A percentile compares a stretch with the other conserved stretches of the same genome.
phyloP scores from a whole-genome alignment of 1,140 invertebrate genomes.

The Trichoplusia ni region DNA sequence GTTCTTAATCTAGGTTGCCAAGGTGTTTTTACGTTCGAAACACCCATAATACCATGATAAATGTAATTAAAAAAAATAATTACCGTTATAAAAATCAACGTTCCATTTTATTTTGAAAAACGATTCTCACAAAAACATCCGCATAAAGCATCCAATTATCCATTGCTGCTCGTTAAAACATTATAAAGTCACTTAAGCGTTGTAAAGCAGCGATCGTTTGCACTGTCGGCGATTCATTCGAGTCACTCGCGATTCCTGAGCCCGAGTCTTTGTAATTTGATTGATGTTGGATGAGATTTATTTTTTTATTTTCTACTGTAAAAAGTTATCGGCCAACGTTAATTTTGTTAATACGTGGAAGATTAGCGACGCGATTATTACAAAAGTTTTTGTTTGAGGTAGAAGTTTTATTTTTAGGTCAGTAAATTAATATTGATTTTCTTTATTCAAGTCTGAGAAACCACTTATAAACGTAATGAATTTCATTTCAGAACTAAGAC shows the following conservation, averaged over 20 bases:
- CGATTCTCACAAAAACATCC: not conserved
- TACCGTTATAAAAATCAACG: too few relatives aligned
- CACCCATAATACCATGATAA: too few relatives aligned
- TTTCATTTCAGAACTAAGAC: too few relatives aligned
- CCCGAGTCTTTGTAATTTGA: constrained; percentile 3
- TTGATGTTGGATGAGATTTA: constrained; percentile 23
- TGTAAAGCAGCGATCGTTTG: constrained; percentile 10
- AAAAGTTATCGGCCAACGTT: not conserved
- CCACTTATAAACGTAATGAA: too few relatives aligned
- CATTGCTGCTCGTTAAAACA: constrained; percentile 21
- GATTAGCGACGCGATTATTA: not conserved
- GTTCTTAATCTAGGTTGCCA: too few relatives aligned
- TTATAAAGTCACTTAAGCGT: constrained; percentile 20
- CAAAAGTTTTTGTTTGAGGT: not conserved
- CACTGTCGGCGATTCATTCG: constrained; percentile 15
- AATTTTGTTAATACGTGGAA: not conserved
- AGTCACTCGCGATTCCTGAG: constrained; percentile 14
- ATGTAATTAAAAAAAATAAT: too few relatives aligned
- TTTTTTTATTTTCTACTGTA: not conserved
- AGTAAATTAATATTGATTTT: not conserved
- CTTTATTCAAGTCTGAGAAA: too few relatives aligned
- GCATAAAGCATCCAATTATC: constrained; percentile 2
- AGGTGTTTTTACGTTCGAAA: too few relatives aligned
- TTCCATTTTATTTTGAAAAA: not conserved
- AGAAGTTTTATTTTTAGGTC: not conserved